A percentile compares a stretch with the other conserved stretches of the same genome.
phyloP scores from a whole-genome alignment of 2,888 invertebrate species.

The Eupithecia abbreviata region DNA sequence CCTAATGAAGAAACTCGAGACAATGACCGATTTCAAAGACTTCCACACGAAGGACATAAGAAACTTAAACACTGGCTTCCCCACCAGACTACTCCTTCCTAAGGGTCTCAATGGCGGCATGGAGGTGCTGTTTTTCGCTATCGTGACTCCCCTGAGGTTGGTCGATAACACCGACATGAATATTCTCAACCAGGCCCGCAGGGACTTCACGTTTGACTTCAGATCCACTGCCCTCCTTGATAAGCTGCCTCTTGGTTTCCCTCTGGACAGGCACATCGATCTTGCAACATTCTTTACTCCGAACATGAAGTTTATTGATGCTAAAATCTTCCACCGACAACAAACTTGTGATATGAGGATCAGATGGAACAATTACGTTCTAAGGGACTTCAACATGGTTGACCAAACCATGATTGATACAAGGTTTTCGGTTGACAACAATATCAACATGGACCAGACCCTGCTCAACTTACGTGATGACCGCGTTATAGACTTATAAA shows the following conservation, averaged over 20 bases:
- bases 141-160: conserved; percentile 82
- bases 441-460: conserved; percentile 48
- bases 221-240: conserved; percentile 81
- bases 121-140: conserved; percentile 86
- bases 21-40: conserved; percentile 74
- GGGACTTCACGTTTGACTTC: conserved; percentile 70
- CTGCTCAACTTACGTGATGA: conserved; percentile 9
- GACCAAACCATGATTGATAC: conserved; percentile 62
- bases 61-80: conserved; percentile 86
- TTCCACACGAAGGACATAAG: conserved; percentile 65
- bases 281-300: conserved; percentile 85
- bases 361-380: conserved; percentile 70
- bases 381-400: conserved; percentile 66
- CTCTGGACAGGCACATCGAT: conserved; percentile 87
- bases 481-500: conserved; percentile 23
- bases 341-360: conserved; percentile 74
- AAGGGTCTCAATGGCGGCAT: conserved; percentile 87
- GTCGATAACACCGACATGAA: conserved; percentile 69
- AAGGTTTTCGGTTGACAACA: conserved; percentile 62
- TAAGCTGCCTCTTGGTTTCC: conserved; percentile 87
- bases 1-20: conserved; percentile 85
- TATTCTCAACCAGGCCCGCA: conserved; percentile 74
- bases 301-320: conserved; percentile 87
- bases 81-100: conserved; percentile 88
- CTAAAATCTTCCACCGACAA: conserved; percentile 86